A percentile compares a stretch with the other conserved stretches of the same genome.
Evolutionary conservation across 2,113 vertebrate genomes (phyloP).

Genomic region (Pollachius pollachius): DNA sequence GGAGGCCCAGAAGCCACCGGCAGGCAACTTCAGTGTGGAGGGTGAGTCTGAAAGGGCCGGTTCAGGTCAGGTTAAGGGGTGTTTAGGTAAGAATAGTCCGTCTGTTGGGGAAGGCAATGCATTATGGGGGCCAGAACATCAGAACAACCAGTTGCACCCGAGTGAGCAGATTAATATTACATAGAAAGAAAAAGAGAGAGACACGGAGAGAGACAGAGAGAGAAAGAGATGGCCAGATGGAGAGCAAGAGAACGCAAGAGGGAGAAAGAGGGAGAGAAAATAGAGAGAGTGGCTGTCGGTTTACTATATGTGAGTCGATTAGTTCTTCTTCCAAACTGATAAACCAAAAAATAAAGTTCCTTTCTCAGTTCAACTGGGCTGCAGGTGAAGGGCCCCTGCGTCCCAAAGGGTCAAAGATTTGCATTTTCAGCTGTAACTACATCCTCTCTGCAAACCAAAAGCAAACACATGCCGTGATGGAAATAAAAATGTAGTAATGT

Average conservation of each 20-base stretch:
- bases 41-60: slow-evolving; percentile 67
- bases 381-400: slow-evolving; percentile 41
- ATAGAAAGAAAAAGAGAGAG: background rate
- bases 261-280: no score
- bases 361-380: slow-evolving; percentile 24
- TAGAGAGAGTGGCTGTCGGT: no score
- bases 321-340: background rate
- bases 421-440: slow-evolving; percentile 49
- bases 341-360: slow-evolving; percentile 1
- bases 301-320: no score
- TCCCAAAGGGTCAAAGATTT: slow-evolving; percentile 56
- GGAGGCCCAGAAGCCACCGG: slow-evolving; percentile 75
- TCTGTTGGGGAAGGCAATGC: no score
- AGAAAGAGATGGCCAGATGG: background rate
- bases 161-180: no score
- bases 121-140: no score
- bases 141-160: no score
- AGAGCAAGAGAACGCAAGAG: background rate
- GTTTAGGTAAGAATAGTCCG: no score
- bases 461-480: slow-evolving; percentile 53
- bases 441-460: slow-evolving; percentile 30
- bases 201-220: background rate
- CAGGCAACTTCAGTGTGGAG: slow-evolving; percentile 85
- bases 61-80: no score
- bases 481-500: slow-evolving; percentile 63